Conservation (phyloP, 2,888 invertebrate species). For the Chloroclysta siterata region DNA sequence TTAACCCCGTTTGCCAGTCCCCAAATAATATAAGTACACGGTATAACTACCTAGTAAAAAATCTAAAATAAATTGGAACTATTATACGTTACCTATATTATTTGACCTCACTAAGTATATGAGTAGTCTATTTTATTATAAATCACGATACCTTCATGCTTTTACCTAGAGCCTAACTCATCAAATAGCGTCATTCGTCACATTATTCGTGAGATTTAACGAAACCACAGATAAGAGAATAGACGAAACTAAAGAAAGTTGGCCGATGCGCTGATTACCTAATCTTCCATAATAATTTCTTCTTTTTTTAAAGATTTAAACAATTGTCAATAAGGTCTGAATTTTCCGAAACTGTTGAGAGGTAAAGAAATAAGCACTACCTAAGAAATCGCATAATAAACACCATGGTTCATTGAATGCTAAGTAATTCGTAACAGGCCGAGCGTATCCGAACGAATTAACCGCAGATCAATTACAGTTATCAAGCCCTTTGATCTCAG, state of each 20-base stretch:
- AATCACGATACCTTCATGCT: too few relatives aligned
- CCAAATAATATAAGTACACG: too few relatives aligned
- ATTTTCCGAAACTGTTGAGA: neutral
- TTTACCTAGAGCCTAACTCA: too few relatives aligned
- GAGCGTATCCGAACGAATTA: conserved; percentile 36
- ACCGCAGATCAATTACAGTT: conserved; percentile 35
- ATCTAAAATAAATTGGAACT: too few relatives aligned
- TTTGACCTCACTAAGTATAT: too few relatives aligned
- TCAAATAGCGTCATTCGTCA: neutral
- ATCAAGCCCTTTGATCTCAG: conserved; percentile 38
- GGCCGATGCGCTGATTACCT: neutral
- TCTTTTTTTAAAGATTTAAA: too few relatives aligned
- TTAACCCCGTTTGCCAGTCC: too few relatives aligned
- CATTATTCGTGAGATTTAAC: conserved; percentile 11
- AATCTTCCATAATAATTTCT: too few relatives aligned
- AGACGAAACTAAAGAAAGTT: conserved; percentile 20
- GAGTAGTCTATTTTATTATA: too few relatives aligned
- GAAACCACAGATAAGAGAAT: too few relatives aligned
- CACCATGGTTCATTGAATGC: conserved; percentile 31
- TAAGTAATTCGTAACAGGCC: conserved; percentile 32
- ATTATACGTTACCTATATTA: too few relatives aligned
- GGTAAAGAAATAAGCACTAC: conserved; percentile 16
- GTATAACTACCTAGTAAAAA: too few relatives aligned
- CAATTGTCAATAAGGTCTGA: neutral
- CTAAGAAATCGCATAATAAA: conserved; percentile 19